Evolutionary conservation across 2,113 vertebrate genomes (phyloP), one percentile per base, ranked within the genome.

Genomic region (Sakesphorus luctuosus): DNA sequence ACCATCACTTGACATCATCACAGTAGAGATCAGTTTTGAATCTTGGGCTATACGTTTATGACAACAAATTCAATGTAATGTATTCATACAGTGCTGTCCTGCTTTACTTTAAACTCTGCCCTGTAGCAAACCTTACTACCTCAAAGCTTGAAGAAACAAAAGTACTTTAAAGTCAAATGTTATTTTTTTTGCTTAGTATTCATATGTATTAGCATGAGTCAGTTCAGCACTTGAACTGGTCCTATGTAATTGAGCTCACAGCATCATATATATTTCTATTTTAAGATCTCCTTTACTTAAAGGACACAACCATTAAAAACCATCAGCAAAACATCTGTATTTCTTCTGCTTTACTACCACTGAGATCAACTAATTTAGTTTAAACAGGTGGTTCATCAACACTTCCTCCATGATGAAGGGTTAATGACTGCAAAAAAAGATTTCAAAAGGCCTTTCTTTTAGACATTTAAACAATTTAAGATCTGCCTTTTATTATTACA

Each of bases 11-110:
- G 35, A 28, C 17, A n/a, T n/a, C 72, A 28, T 33, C 53, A 74
- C 47, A 44, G 31, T 4, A 72, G 20, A 47, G 26, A 20, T 31
- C 18, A 19, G 1, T 15, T 46, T 56, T 36, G 36, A n/a, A 55
- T 49, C 35, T 46, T 49, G 0, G 0, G 5, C 50, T 65, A 5
- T 9, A 47, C 5, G 33, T 55, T 35, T 26, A 28, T 31, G 58
- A n/a, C 40, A 44, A 55, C 31, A 67, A 18, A 26, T 55, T 55
- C 20, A 28, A 1, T 29, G 21, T 8, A 35, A 46, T 18, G 24
- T 33, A 43, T 20, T 73, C 47, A 31, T 3, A 31, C 2, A 4
- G 33, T 13, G 53, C 66, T 62, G 24, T 56, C 36, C 24, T 78
- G 33, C 15, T 62, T 36, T 55, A 36, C 71, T 72, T 50, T 38